A percentile compares a stretch with the other conserved stretches of the same genome.
Evolutionary conservation across 2,797 vertebrate species (phyloP).

Genomic region (Lepus oiostolus): DNA sequence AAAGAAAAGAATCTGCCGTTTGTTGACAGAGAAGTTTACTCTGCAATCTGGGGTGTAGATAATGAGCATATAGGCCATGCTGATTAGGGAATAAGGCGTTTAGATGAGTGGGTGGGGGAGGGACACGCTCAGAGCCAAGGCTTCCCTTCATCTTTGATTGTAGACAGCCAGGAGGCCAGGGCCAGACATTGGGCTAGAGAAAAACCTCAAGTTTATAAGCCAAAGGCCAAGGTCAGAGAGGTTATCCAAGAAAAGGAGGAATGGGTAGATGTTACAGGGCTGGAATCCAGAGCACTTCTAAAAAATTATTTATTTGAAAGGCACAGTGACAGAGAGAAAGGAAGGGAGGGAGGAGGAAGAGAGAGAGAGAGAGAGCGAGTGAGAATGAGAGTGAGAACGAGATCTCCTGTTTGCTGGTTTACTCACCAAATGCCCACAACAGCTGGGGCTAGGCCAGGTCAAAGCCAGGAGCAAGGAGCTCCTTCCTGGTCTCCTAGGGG

Average conservation of each 20-base stretch:
- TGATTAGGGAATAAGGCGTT: conserved; percentile 18
- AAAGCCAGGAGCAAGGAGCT: too few species aligned
- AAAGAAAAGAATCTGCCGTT: conserved; percentile 54
- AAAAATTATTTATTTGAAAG: too few species aligned
- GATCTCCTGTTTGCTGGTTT: too few species aligned
- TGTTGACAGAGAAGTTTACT: conserved; percentile 54
- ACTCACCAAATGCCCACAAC: too few species aligned
- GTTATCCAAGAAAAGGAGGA: conserved; percentile 10
- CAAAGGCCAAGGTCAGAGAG: conserved; percentile 41
- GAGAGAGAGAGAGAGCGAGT: too few species aligned
- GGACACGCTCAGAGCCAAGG: not conserved
- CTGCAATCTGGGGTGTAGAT: conserved; percentile 15
- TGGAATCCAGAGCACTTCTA: not conserved
- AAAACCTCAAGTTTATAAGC: not conserved
- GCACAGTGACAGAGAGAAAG: too few species aligned
- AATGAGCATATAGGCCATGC: not conserved
- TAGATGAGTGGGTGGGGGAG: not conserved
- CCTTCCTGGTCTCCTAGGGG: too few species aligned
- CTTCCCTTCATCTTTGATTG: not conserved
- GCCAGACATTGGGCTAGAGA: not conserved
- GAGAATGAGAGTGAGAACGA: too few species aligned
- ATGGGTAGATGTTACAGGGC: not conserved
- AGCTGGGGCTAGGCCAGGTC: too few species aligned
- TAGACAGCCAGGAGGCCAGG: not conserved
- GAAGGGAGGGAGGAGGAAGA: too few species aligned